Evolutionary conservation across 2,113 vertebrate species (phyloP), one percentile per base, ranked within the genome.

Genomic region (Cyprinodon variegatus): DNA sequence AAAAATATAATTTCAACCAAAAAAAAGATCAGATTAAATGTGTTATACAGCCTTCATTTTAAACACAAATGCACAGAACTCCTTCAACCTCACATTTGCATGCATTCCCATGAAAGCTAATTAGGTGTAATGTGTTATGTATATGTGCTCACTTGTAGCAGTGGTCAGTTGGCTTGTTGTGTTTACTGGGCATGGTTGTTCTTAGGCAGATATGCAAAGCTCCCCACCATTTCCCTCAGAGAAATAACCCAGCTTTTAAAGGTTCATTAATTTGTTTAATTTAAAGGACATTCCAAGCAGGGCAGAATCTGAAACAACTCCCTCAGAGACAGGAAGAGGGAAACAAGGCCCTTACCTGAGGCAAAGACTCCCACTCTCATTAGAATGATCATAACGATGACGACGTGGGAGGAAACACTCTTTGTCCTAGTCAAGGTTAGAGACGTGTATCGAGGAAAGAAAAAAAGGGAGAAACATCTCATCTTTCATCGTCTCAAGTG

Each of bases 211-310:
- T 43, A 69, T 66, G 79, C 60, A 68, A 73, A 70, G 77, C 70
- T 37, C 38, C 45, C 11, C 14, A 3, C 61, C 69, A 72, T 85
- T 84, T 86, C 89, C 86, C 50, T 82, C 68, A 67, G 80, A 82
- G 82, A 82, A 89, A 81, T 57, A 75, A 74, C 83, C 76, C 45
- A 5, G 53, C 83, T 93, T 80, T 91, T 90, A 94, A 92, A 85
- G 89, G 83, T 86, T 92, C 91, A 93, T 94, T 93, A 90, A 93
- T 93, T 91, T 89, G 88, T 91, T 91, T 92, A 84, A 92, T 93
- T 92, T 92, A 93, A 93, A 95, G 93, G 91, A 93, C 92, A 93
- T 68, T 53, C 40, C 87, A 80, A 82, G 60, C 66, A 60, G 82
- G 80, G 85, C 86, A 76, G 84, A 88, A 86, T 89, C 78, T 83